Evolutionary conservation across 2,888 invertebrate species (phyloP), one percentile per base, ranked within the genome.

Genomic region (Cacoxenus indagator): DNA sequence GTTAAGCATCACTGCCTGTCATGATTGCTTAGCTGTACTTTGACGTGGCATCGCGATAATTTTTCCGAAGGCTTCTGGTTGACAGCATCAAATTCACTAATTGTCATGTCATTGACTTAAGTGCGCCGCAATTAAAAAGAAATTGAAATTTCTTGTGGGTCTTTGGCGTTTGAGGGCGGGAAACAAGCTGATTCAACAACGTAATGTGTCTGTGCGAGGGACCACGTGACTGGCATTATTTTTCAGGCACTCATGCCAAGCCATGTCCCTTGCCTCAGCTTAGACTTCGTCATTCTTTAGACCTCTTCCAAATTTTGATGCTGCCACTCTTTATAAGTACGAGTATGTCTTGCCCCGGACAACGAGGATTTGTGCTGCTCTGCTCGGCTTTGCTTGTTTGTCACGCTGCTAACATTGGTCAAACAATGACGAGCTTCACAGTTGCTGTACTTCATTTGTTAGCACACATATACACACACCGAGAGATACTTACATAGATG

Each of bases 81-180:
- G 11, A 48, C 48, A 48, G 48, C 19, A n/a, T 14, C 61, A 67
- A 68, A 67, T 65, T 61, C 65, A 59, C 61, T 71, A 71, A 71
- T 71, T 71, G 71, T 67, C 71, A 67, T 71, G 71, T 68, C 69
- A 65, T 67, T 69, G 45, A 61, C 70, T 68, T 54, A 70, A 71
- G 67, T 66, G 61, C 48, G 51, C 69, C 67, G 70, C 71, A 73
- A 73, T 73, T 73, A 73, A 73, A 70, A 72, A 57, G 64, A 61
- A 70, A 70, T 72, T 73, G 71, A 64, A 70, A 70, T 71, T 71
- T 73, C 70, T 71, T 62, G 67, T 6, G 29, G 17, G 57, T 14
- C 57, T 37, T 5, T 8, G 5, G 37, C n/a, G n/a, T n/a, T 37
- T 37, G 37, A 37, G 5, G 37, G 11, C 11, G 37, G 11, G 5